Evolutionary conservation across 2,797 vertebrate species (phyloP).

Genomic region (Pteropus rufus): DNA sequence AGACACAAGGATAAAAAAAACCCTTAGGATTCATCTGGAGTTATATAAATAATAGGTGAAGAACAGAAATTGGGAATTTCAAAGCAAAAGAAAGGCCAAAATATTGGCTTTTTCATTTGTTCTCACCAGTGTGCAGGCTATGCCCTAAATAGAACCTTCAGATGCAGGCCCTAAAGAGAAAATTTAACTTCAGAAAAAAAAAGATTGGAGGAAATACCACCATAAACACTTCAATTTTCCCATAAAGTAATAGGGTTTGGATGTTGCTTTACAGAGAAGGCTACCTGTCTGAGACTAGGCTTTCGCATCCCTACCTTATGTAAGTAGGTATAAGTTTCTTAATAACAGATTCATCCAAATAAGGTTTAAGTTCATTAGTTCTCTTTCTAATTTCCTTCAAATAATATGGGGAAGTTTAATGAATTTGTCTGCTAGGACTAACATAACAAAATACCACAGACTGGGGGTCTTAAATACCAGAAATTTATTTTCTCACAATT

Average conservation of each 20-base stretch:
- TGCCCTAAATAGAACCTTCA: neutral
- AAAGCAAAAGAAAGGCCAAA: neutral
- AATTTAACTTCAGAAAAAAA: neutral
- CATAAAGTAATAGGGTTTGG: neutral
- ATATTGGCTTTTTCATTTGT: neutral
- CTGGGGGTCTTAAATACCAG: neutral
- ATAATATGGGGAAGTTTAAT: neutral
- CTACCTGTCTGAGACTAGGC: neutral
- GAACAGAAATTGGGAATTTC: neutral
- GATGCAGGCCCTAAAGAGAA: neutral
- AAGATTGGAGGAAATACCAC: neutral
- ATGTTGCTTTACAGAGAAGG: neutral
- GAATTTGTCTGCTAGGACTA: neutral
- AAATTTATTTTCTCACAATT: neutral
- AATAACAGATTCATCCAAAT: neutral
- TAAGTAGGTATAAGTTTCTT: neutral
- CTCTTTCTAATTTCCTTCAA: neutral
- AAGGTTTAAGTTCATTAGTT: neutral
- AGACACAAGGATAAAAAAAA: neutral
- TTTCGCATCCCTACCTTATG: neutral
- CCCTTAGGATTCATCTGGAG: neutral
- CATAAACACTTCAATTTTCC: neutral
- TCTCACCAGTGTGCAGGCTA: neutral
- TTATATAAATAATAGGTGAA: neutral
- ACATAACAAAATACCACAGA: neutral